phyloP scores from a whole-genome alignment of 2,113 vertebrate species.

The Etia nguti region DNA sequence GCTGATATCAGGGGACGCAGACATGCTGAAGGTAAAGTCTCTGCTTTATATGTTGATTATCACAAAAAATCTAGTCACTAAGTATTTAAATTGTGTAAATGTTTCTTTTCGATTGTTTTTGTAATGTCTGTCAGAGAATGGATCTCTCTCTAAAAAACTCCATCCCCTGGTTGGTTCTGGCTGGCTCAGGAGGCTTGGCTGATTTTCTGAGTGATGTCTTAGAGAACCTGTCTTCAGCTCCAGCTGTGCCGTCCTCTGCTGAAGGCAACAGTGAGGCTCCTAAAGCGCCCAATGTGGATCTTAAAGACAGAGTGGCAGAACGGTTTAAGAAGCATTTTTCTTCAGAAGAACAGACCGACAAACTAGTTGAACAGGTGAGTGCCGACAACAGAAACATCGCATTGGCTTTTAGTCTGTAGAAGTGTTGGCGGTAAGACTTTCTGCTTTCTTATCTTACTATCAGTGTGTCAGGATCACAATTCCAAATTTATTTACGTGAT shows the following conservation, averaged over 20 bases:
- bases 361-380: conserved; percentile 8
- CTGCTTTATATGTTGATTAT: not conserved
- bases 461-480: too few species aligned
- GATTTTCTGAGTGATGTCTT: conserved; percentile 65
- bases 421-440: not conserved
- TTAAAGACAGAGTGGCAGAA: not conserved
- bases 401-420: not conserved
- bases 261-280: conserved; percentile 48
- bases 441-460: not conserved
- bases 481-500: too few species aligned
- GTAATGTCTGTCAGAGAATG: conserved; percentile 63
- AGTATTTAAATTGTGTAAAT: not conserved
- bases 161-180: conserved; percentile 69
- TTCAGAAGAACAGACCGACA: rapidly evolving
- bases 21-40: conserved; percentile 76
- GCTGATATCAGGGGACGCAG: conserved; percentile 78
- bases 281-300: not conserved
- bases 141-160: conserved; percentile 75
- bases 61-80: not conserved
- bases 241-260: conserved; percentile 24
- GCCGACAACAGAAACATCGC: not conserved
- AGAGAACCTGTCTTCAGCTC: conserved; percentile 58
- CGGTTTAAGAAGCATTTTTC: not conserved
- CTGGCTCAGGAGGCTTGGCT: not conserved
- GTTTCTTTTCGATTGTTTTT: not conserved